Conservation (phyloP, 35 echinoderm and acorn worm genomes). For the Eucidaris tribuloides region DNA sequence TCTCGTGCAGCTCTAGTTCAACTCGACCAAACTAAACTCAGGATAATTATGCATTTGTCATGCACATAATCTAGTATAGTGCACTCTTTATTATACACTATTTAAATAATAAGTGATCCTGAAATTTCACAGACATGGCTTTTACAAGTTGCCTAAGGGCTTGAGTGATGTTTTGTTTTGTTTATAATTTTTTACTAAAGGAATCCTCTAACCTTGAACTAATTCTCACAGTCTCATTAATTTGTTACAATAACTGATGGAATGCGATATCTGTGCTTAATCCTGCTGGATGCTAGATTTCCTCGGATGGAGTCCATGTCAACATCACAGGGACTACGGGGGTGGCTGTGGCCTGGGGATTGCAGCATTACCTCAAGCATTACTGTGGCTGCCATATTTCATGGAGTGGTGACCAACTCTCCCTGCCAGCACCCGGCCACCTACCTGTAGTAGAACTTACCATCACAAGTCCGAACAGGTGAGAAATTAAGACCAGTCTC, state of each 20-base stretch:
- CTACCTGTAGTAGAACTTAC: slow-evolving; percentile 33
- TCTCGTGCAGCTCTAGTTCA: too few species aligned
- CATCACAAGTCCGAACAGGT: slow-evolving; percentile 57
- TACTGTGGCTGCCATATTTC: slow-evolving; percentile 59
- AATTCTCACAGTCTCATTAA: too few species aligned
- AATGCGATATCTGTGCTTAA: background rate
- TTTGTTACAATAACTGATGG: background rate
- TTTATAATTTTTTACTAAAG: too few species aligned
- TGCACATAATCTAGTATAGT: too few species aligned
- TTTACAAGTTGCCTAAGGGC: too few species aligned
- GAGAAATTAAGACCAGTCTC: background rate
- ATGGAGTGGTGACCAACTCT: slow-evolving; percentile 48
- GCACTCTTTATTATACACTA: too few species aligned
- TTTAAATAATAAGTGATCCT: too few species aligned
- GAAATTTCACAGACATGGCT: too few species aligned
- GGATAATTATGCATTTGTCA: too few species aligned
- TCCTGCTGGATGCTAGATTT: background rate
- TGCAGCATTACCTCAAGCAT: slow-evolving; percentile 45
- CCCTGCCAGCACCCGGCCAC: slow-evolving; percentile 16
- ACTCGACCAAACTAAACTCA: too few species aligned
- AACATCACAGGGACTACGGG: slow-evolving; percentile 49
- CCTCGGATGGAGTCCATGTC: slow-evolving; percentile 31
- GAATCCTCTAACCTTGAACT: too few species aligned
- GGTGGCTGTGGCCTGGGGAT: slow-evolving; percentile 45
- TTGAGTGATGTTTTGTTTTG: too few species aligned